phyloP scores from a whole-genome alignment of 2,113 vertebrate genomes.

The Pelobates fuscus region DNA sequence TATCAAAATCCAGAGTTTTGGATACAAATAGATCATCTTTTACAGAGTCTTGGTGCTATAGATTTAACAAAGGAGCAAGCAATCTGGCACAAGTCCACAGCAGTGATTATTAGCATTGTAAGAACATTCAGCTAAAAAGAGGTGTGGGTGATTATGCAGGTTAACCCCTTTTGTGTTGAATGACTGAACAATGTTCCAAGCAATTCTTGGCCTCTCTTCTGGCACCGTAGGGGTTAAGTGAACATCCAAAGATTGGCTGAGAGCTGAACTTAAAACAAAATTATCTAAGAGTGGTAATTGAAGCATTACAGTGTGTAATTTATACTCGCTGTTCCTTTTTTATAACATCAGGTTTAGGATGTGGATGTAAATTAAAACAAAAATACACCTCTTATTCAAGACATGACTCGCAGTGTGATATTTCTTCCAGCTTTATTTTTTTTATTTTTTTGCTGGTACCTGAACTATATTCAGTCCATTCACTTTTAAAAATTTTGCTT shows the following conservation, averaged over 20 bases:
- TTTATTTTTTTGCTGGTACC: conserved; percentile 18
- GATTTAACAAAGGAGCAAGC: conserved; percentile 17
- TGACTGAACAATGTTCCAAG: not conserved
- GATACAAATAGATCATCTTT: conserved; percentile 8
- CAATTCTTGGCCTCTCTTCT: not conserved
- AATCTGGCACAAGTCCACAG: conserved; percentile 15
- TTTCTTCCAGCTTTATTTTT: conserved; percentile 18
- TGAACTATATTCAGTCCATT: conserved; percentile 31
- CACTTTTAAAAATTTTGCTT: conserved; percentile 32
- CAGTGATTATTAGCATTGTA: conserved; percentile 8
- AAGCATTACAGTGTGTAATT: conserved; percentile 20
- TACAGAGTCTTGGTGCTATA: not conserved
- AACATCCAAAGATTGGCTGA: conserved; percentile 33
- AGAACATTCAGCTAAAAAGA: conserved; percentile 31
- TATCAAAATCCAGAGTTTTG: not conserved
- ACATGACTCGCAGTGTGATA: conserved; percentile 29
- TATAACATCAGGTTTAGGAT: conserved; percentile 31
- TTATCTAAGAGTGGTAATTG: conserved; percentile 32
- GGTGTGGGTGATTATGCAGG: conserved; percentile 24
- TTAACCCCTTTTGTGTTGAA: not conserved
- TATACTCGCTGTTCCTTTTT: conserved; percentile 11
- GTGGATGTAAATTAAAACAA: conserved; percentile 23
- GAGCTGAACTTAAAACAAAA: conserved; percentile 23
- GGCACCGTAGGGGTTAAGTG: not conserved
- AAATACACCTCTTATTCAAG: conserved; percentile 35